Base-by-base conservation (phyloP, 2,888 invertebrate species). In the Lacanobia wlatinum region DNA sequence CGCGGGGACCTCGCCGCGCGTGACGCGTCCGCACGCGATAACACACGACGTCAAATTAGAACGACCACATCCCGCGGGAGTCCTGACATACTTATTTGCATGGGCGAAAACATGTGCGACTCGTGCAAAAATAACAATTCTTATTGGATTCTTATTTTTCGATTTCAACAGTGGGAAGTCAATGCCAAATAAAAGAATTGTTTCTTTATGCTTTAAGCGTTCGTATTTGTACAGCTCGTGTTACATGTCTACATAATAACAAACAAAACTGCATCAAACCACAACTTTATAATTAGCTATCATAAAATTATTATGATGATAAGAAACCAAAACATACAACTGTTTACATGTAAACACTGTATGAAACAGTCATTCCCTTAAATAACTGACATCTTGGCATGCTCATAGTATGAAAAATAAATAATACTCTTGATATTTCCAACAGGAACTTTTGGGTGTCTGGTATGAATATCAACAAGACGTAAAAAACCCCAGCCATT, bases 1-100 rank as follows among this genome's bases (percentile, higher is more conserved):
- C 18, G 40, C 55, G 46, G 48, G 56, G 76, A 53, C 43, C 50
- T 50, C 53, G 43, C 28, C 10, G 64, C 66, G 67, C 73, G 69
- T 63, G 55, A 48, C 46, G 18, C 60, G 60, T 64, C 71, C 58
- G 48, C 83, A 73, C 53, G 62, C 76, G 84, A 83, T 83, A 69
- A 64, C 55, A 6, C 50, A 34, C 60, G n/a, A 66, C 56, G 52
- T 46, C 67, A 38, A 70, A 82, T 72, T 73, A 68, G 68, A 62
- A 56, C 65, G 64, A 7, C 56, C 69, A 61, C 69, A 52, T 72
- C 81, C 79, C 72, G 63, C 8, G 68, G 56, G 82, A 73, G 34
- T 66, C 59, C 65, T 71, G 70, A 73, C 82, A 71, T n/a, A 80
- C 77, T 62, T 81, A 62, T 64, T 67, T 40, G n/a, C 48, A 38